phyloP scores from a whole-genome alignment of 2,113 vertebrate species.

The Amphilophus citrinellus region DNA sequence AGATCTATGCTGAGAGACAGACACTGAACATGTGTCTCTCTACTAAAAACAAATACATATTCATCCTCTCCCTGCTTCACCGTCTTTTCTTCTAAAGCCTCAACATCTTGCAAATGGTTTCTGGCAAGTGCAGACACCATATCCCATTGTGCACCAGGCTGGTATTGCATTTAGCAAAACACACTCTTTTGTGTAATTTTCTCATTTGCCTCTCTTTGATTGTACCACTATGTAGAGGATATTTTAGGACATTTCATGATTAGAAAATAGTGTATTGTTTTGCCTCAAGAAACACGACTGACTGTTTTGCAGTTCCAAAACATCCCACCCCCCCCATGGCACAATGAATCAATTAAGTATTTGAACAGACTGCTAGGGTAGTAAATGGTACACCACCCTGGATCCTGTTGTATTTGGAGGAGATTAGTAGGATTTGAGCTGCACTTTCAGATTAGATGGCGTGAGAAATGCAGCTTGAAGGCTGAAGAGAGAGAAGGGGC shows the following conservation, averaged over 20 bases:
- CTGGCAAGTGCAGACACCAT: conserved; percentile 60
- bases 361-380: conserved; percentile 44
- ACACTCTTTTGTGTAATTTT: conserved; percentile 17
- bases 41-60: conserved; percentile 72
- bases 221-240: not conserved
- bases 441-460: conserved; percentile 76
- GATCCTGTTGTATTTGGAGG: conserved; percentile 66
- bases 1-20: conserved; percentile 76
- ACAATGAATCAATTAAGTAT: conserved; percentile 66
- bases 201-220: conserved; percentile 35
- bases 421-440: conserved; percentile 76
- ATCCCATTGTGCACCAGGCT: conserved; percentile 44
- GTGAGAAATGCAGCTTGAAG: conserved; percentile 75
- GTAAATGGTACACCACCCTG: conserved; percentile 62
- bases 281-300: not conserved
- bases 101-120: conserved; percentile 61
- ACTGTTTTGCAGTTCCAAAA: conserved; percentile 22
- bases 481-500: conserved; percentile 57
- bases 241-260: conserved; percentile 37
- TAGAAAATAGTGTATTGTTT: not conserved
- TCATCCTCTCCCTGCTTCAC: conserved; percentile 49
- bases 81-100: conserved; percentile 21
- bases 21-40: conserved; percentile 75
- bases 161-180: conserved; percentile 38
- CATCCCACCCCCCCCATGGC: conserved; percentile 16